Conservation (phyloP, 2,797 vertebrate genomes). For the Enteromius radiatus region DNA sequence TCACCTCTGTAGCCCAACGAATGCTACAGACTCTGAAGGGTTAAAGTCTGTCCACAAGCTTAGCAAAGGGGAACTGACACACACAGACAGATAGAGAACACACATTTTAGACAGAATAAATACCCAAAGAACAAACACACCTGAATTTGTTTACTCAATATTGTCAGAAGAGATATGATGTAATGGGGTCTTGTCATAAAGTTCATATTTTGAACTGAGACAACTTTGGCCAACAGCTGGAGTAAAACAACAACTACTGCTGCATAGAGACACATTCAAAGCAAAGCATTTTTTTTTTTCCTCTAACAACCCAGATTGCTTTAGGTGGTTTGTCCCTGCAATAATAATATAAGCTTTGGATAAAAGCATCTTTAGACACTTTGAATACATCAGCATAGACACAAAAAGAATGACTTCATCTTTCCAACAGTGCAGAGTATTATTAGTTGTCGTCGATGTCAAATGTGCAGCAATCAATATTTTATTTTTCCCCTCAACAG, state of each 20-base stretch:
- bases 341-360: neutral
- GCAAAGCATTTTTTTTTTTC: neutral
- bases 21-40: neutral
- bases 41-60: neutral
- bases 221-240: constrained; percentile 1
- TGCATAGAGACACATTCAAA: neutral
- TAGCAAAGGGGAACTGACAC: constrained; percentile 3
- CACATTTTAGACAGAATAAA: constrained; percentile 1
- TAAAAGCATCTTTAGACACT: neutral
- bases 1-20: neutral
- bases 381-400: neutral
- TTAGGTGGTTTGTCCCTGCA: neutral
- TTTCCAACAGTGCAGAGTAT: neutral
- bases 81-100: neutral
- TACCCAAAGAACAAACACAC: constrained; percentile 13
- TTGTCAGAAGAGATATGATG: constrained; percentile 10
- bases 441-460: constrained; percentile 5
- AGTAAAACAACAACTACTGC: constrained; percentile 16
- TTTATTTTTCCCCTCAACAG: neutral
- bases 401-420: constrained; percentile 9
- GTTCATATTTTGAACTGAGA: constrained; percentile 40
- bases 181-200: constrained; percentile 4
- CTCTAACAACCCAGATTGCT: neutral
- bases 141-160: constrained; percentile 9
- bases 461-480: neutral